These are phyloP conservation scores for Caligus rogercresseyi DNA, from an alignment of 1,140 invertebrate species.

Conservation along the genomic window DNA sequence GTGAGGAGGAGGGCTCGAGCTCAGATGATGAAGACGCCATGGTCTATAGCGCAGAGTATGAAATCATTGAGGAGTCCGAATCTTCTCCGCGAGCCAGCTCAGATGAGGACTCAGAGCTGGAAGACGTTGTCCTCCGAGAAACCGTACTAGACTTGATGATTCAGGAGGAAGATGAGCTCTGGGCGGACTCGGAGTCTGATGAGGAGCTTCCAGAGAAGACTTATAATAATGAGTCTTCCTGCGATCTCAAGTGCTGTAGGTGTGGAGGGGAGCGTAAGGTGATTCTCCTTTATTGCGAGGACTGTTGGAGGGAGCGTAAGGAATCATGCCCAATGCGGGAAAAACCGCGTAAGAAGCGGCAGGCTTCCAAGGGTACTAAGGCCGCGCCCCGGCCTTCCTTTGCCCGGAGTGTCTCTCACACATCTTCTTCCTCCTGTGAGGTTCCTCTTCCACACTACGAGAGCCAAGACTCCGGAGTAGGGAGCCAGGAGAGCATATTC, in stretches of 20 bases:
- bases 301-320: not conserved
- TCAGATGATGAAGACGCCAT: not conserved
- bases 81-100: not conserved
- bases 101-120: not conserved
- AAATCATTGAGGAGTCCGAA: not conserved
- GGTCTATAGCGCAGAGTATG: not conserved
- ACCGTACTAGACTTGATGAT: not conserved
- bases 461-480: not conserved
- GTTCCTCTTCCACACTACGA: not conserved
- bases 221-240: not conserved
- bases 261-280: not conserved
- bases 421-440: not conserved
- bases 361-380: no score
- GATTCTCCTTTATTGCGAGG: not conserved
- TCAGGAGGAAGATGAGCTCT: not conserved
- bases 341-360: not conserved
- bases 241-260: not conserved
- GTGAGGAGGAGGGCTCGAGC: not conserved
- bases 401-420: not conserved
- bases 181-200: constrained; percentile 11
- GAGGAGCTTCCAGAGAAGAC: not conserved
- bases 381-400: no score
- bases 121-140: constrained; percentile 1
- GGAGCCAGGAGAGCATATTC: not conserved
- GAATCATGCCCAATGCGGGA: not conserved